Evolutionary conservation across 1,140 invertebrate genomes (phyloP).

Genomic region (Drosophila pandora): DNA sequence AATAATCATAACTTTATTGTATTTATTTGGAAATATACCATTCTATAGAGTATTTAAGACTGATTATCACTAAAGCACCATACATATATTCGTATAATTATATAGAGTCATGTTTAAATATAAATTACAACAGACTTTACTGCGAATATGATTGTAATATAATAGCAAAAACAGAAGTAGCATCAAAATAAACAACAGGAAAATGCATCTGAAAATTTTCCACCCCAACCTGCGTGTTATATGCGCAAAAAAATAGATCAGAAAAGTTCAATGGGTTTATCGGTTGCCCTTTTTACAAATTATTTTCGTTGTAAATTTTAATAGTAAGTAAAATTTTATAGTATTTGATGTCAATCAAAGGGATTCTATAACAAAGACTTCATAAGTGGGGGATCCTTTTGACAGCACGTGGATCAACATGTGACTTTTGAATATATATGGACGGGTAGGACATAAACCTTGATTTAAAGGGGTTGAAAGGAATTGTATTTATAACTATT

Average conservation of each 20-base stretch:
- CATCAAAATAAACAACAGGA: slow-evolving; percentile 34
- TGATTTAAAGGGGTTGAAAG: neutral
- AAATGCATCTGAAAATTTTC: slow-evolving; percentile 56
- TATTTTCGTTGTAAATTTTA: slow-evolving; percentile 6
- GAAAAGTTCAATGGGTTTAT: slow-evolving; percentile 40
- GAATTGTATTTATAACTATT: neutral
- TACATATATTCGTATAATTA: slow-evolving; percentile 20
- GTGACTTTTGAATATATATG: neutral
- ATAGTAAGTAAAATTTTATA: neutral
- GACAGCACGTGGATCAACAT: neutral
- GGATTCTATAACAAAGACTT: neutral
- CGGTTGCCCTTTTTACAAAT: slow-evolving; percentile 7
- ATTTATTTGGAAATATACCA: neutral
- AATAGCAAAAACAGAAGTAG: slow-evolving; percentile 13
- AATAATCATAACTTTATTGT: neutral
- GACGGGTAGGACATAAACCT: neutral
- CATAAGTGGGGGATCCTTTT: neutral
- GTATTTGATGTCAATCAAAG: slow-evolving; percentile 6
- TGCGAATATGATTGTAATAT: slow-evolving; percentile 37
- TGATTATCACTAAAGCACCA: slow-evolving; percentile 25
- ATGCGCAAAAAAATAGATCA: slow-evolving; percentile 36
- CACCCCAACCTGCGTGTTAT: slow-evolving; percentile 41
- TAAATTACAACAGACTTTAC: slow-evolving; percentile 40
- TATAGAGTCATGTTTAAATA: slow-evolving; percentile 44
- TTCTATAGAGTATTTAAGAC: slow-evolving; percentile 5